Percentiles rank a stretch among this genome's conserved stretches.
phyloP scores from a whole-genome alignment of 2,888 invertebrate species.

The Glyphotaelius pellucidus region DNA sequence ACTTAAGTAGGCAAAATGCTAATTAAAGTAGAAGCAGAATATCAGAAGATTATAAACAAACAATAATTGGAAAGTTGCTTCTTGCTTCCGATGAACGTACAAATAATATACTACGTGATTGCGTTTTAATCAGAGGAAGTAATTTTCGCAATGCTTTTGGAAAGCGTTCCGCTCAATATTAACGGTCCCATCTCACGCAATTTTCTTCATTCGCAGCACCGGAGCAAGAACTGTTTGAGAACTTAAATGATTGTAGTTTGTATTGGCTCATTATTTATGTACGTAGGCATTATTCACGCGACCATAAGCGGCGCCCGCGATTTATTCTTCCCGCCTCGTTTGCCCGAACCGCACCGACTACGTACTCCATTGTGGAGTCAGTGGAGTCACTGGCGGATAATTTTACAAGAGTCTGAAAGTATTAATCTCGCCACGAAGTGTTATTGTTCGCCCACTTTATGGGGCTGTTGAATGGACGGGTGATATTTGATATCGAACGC shows the following conservation, averaged over 20 bases:
- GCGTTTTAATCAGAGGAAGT: neutral
- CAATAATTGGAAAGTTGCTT: conserved; percentile 2
- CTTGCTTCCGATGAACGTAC: neutral
- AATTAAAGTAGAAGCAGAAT: neutral
- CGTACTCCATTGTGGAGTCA: conserved; percentile 25
- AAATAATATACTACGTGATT: conserved; percentile 2
- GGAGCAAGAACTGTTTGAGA: neutral
- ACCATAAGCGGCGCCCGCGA: conserved; percentile 8
- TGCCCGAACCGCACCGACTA: neutral
- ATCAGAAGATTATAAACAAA: neutral
- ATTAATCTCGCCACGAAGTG: conserved; percentile 55
- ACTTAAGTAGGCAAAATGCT: neutral
- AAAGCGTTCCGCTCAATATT: conserved; percentile 7
- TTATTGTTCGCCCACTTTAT: conserved; percentile 61
- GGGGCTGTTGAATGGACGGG: conserved; percentile 55
- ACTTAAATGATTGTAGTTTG: conserved; percentile 13
- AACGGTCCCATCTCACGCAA: conserved; percentile 14
- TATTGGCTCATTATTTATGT: conserved; percentile 37
- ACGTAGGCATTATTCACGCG: conserved; percentile 36
- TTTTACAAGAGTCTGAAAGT: conserved; percentile 53
- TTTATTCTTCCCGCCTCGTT: conserved; percentile 39
- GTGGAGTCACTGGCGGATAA: conserved; percentile 50
- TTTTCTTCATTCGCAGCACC: conserved; percentile 13
- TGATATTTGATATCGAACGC: conserved; percentile 52
- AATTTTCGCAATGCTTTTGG: conserved; percentile 16